These are phyloP conservation scores for Lynx canadensis DNA, from an alignment of 2,113 vertebrate genomes.

Conservation along the genomic window DNA sequence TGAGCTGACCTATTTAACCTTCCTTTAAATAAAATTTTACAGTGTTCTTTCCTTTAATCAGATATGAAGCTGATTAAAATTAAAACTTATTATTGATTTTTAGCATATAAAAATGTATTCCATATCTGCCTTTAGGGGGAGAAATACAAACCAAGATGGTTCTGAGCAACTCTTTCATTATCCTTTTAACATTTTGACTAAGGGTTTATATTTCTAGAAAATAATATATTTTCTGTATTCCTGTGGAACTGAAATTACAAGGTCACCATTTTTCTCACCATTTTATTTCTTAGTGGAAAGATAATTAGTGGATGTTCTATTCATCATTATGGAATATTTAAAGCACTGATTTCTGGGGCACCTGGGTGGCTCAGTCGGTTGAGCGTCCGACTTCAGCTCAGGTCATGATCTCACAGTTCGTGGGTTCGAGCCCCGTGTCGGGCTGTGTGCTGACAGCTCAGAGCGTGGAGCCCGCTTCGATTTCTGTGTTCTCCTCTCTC, in stretches of 20 bases:
- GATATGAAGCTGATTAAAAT: slow-evolving; percentile 66
- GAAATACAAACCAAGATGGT: slow-evolving; percentile 41
- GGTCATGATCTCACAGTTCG: too few relatives aligned
- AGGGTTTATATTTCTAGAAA: slow-evolving; percentile 24
- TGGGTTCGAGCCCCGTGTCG: too few relatives aligned
- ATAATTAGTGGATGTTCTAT: background rate
- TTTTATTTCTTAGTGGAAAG: background rate
- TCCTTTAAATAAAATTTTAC: slow-evolving; percentile 61
- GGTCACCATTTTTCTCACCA: background rate
- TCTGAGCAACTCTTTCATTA: slow-evolving; percentile 32
- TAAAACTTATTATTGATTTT: slow-evolving; percentile 61
- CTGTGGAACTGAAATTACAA: slow-evolving; percentile 21
- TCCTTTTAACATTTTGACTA: slow-evolving; percentile 5
- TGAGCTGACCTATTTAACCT: slow-evolving; percentile 50
- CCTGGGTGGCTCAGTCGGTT: too few relatives aligned
- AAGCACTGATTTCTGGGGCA: background rate
- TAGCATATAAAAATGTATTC: slow-evolving; percentile 16
- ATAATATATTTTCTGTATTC: background rate
- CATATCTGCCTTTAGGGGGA: slow-evolving; percentile 5
- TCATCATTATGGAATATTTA: background rate
- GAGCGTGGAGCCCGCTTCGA: too few relatives aligned
- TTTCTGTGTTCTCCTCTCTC: too few relatives aligned
- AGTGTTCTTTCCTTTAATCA: slow-evolving; percentile 25
- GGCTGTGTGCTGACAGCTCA: too few relatives aligned
- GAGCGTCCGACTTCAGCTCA: too few relatives aligned